Conservation (phyloP, 2,888 invertebrate genomes). For the Drosophila infuscata region DNA sequence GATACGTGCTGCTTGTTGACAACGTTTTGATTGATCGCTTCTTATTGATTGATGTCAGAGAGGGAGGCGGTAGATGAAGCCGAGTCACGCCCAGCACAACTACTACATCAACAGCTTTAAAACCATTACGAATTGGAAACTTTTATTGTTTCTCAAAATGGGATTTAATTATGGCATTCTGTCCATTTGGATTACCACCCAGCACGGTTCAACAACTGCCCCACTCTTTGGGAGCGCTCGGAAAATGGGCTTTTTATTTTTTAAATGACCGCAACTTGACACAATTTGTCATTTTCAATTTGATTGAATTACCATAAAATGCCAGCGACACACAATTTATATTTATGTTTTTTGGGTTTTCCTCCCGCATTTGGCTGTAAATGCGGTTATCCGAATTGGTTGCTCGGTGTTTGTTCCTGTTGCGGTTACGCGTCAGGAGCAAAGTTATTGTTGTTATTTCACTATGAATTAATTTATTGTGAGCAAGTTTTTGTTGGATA, state of each 20-base stretch:
- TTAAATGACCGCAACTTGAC: conserved; percentile 69
- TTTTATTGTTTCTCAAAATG: conserved; percentile 69
- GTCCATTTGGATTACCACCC: conserved; percentile 27
- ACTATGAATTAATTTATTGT: conserved; percentile 69
- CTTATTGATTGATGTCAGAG: conserved; percentile 68
- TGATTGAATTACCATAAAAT: conserved; percentile 79
- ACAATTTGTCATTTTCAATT: conserved; percentile 80
- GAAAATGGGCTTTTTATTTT: not conserved
- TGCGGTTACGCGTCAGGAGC: conserved; percentile 12
- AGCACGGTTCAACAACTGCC: not conserved
- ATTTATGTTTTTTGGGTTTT: conserved; percentile 55
- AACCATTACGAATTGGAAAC: conserved; percentile 57
- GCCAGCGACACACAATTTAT: conserved; percentile 67
- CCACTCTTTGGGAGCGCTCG: not conserved
- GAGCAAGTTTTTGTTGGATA: conserved; percentile 42
- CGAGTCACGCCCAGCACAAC: conserved; percentile 10
- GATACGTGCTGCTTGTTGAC: conserved; percentile 61
- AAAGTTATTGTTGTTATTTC: conserved; percentile 38
- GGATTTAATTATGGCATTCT: conserved; percentile 63
- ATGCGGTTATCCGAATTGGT: conserved; percentile 50
- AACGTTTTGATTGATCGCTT: conserved; percentile 71
- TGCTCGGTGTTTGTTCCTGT: not conserved
- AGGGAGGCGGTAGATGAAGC: not conserved
- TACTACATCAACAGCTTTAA: conserved; percentile 50
- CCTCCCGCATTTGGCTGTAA: not conserved